Base-by-base conservation (phyloP, 2,888 invertebrate genomes). In the Stegophylla sp. region DNA sequence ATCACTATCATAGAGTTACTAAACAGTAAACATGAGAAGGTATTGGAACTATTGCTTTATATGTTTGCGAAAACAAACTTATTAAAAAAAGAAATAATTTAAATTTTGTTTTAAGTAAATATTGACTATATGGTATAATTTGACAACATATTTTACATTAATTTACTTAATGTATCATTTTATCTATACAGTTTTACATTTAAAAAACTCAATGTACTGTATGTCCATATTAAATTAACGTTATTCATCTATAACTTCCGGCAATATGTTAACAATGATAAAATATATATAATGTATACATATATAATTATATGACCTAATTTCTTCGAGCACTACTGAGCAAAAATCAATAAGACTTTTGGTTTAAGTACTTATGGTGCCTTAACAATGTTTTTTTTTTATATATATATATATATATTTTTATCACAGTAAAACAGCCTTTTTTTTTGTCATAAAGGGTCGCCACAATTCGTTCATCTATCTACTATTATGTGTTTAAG, bases 401-500 rank as follows among this genome's bases (percentile, higher is more conserved):
- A 20, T 61, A 41, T 72, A n/a, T n/a, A n/a, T n/a, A n/a, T n/a
- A n/a, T n/a, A 23, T 34, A 26, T 48, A 48, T 26, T 71, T 56
- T 67, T 79, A 79, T 79, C 79, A 79, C 79, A 79, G 79, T 79
- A 63, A 23, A 79, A 79, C 69, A 79, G 79, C 79, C 79, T 79
- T 79, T 48, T 74, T 41, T 75, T 45, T 77, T 69, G 79, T 79
- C 79, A 79, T 69, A 63, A 71, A 71, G 71, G 79, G 61, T 79
- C 69, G 71, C 66, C 64, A 63, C 13, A 71, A 79, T 71, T 69
- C 28, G 59, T 28, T 51, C 34, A 45, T 61, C 48, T 71, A 71
- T 61, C 61, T 51, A 79, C 12, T 23, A 34, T 17, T 61, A 48
- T 61, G 79, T 79, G 69, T 71, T 79, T 63, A 79, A 34, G 10